These are phyloP conservation scores for Cheiracanthium punctorium DNA, from an alignment of 2,888 invertebrate species.

Conservation along the genomic window DNA sequence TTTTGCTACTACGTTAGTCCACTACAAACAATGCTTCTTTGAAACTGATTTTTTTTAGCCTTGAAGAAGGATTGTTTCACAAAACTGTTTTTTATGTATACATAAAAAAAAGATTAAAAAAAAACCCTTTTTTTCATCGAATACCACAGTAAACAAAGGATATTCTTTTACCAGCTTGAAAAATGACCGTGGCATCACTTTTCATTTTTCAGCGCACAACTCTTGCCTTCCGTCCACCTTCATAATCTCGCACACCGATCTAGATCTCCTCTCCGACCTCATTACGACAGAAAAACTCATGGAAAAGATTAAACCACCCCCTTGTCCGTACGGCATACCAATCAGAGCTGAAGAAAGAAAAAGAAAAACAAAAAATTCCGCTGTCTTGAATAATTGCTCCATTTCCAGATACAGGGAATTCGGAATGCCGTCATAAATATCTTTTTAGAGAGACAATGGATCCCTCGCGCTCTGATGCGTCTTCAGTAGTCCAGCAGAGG, in stretches of 20 bases:
- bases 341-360: conserved; percentile 32
- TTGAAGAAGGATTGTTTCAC: neutral
- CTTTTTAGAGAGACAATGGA: conserved; percentile 46
- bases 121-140: neutral
- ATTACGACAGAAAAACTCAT: conserved; percentile 27
- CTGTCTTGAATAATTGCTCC: conserved; percentile 49
- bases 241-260: conserved; percentile 25
- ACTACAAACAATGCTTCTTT: neutral
- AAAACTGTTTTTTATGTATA: too few relatives aligned
- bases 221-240: conserved; percentile 35
- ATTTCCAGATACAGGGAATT: conserved; percentile 63
- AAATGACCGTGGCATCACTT: conserved; percentile 32
- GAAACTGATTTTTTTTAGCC: neutral
- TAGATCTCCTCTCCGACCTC: conserved; percentile 36
- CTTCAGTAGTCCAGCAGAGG: neutral
- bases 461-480: conserved; percentile 19
- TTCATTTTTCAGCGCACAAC: conserved; percentile 63
- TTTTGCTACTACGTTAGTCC: neutral
- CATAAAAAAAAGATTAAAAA: too few relatives aligned
- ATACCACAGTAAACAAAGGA: conserved; percentile 13
- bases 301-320: conserved; percentile 35
- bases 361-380: too few relatives aligned
- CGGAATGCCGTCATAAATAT: conserved; percentile 59
- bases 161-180: conserved; percentile 23
- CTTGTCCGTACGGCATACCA: conserved; percentile 52